Evolutionary conservation across 2,797 vertebrate genomes (phyloP), one percentile per base, ranked within the genome.

Genomic region (Neosalanx taihuensis): DNA sequence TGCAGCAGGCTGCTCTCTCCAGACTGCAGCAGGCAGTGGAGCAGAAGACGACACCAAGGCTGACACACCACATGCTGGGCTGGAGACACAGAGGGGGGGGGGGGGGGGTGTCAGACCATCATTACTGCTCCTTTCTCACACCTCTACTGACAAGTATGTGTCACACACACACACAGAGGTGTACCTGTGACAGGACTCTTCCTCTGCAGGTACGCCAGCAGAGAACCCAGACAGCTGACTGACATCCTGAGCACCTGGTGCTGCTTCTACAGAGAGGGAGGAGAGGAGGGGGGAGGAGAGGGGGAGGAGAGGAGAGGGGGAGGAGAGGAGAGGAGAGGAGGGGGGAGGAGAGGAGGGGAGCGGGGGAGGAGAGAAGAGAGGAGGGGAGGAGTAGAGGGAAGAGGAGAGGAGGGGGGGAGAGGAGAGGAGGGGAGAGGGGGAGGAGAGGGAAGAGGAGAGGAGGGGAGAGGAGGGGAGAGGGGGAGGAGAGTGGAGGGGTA

Each of bases 31-130:
- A 96, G 88, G 2, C 89, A 92, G 87, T 89, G 85, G 64, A 98
- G 87, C 78, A 98, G 86, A 89, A 96, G 95, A 35, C 90, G 90
- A 85, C 89, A 93, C 96, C 97, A 98, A 0, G 96, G 95, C 84
- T 97, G 96, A 68, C 91, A 92, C 81, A 86, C 90, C 72, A 92
- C 83, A 0, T 94, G 92, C 60, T 88, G 86, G 29, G 91, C 97
- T 98, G 80, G 17, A 33, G 59, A 67, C 13, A 49, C 9, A 46
- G 66, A 31, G 59, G 18, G 3, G 6, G 37, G 71, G 60, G 23
- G 67, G 56, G 49, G 4, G 23, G 23, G 0, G 33, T 35, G 33
- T 35, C 33, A 35, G 33, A 35, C 6, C 9, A 41, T 41, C 37
- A 41, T 41, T 10, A 13, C 2, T 46, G 41, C 41, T 46, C 2